Percentiles rank a stretch among this genome's conserved stretches.
phyloP scores from a whole-genome alignment of 2,113 vertebrate species.

The Hydrolagus affinis region DNA sequence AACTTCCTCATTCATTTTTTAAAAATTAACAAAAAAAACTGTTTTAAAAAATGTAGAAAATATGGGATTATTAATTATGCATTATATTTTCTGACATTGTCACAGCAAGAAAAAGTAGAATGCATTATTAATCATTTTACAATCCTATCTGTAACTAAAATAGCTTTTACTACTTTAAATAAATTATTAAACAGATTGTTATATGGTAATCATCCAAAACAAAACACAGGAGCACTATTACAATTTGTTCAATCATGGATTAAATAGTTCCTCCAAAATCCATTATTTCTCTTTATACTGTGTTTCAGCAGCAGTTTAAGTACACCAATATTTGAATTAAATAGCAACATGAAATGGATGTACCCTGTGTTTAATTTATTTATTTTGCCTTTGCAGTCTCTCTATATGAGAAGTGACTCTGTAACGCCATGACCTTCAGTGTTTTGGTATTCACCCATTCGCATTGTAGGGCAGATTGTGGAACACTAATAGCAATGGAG shows the following conservation, averaged over 20 bases:
- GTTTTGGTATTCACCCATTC: too few relatives aligned
- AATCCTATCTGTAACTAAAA: not conserved
- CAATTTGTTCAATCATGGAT: not conserved
- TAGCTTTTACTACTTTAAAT: not conserved
- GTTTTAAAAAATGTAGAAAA: not conserved
- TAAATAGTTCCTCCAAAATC: not conserved
- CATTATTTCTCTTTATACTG: not conserved
- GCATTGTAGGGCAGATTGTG: too few relatives aligned
- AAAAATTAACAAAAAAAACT: too few relatives aligned
- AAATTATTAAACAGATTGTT: not conserved
- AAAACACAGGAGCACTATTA: not conserved
- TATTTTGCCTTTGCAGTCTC: not conserved
- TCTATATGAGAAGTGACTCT: too few relatives aligned
- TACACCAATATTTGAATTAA: not conserved
- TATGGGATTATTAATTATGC: not conserved
- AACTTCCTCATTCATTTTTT: not conserved
- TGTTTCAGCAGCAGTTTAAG: not conserved
- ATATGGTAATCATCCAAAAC: not conserved
- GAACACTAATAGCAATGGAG: too few relatives aligned
- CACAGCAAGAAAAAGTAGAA: not conserved
- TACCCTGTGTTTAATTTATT: not conserved
- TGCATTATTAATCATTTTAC: conserved; percentile 22
- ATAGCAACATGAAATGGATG: not conserved
- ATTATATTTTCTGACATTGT: not conserved
- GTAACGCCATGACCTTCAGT: too few relatives aligned